Conservation (phyloP, 2,888 invertebrate genomes). For the Trilocha varians region DNA sequence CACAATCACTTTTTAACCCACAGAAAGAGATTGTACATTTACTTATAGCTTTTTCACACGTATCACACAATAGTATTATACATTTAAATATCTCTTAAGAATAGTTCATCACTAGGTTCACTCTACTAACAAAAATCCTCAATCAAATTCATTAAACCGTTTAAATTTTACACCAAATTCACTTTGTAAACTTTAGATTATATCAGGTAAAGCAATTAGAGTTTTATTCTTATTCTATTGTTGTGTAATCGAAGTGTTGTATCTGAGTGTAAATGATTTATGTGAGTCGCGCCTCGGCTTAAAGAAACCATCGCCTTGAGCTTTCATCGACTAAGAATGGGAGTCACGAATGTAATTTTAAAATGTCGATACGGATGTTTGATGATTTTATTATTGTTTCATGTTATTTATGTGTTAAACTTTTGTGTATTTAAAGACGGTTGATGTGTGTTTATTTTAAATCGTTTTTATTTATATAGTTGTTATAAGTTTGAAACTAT, state of each 20-base stretch:
- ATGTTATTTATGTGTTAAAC: slow-evolving; percentile 24
- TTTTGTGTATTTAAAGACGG: too few relatives aligned
- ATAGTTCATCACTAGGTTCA: too few relatives aligned
- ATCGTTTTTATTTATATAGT: too few relatives aligned
- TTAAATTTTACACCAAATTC: slow-evolving; percentile 26
- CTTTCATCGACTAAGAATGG: slow-evolving; percentile 62
- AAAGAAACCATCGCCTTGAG: slow-evolving; percentile 68
- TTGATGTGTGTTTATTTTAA: neutral
- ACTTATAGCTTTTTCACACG: too few relatives aligned
- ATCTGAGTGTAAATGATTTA: slow-evolving; percentile 61
- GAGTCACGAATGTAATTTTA: slow-evolving; percentile 71
- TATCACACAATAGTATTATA: too few relatives aligned
- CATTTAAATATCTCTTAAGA: too few relatives aligned
- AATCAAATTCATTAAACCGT: too few relatives aligned
- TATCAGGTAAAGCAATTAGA: slow-evolving; percentile 2
- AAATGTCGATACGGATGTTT: slow-evolving; percentile 56
- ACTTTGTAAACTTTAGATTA: slow-evolving; percentile 8
- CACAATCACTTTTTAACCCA: too few relatives aligned
- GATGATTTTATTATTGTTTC: slow-evolving; percentile 46
- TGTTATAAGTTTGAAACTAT: too few relatives aligned
- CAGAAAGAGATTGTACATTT: too few relatives aligned
- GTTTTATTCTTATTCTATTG: slow-evolving; percentile 8
- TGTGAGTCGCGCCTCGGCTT: slow-evolving; percentile 55
- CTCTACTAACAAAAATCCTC: too few relatives aligned
- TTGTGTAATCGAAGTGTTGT: slow-evolving; percentile 57